phyloP scores from a whole-genome alignment of 2,888 invertebrate species.

The Disparrhopalites patrizii region DNA sequence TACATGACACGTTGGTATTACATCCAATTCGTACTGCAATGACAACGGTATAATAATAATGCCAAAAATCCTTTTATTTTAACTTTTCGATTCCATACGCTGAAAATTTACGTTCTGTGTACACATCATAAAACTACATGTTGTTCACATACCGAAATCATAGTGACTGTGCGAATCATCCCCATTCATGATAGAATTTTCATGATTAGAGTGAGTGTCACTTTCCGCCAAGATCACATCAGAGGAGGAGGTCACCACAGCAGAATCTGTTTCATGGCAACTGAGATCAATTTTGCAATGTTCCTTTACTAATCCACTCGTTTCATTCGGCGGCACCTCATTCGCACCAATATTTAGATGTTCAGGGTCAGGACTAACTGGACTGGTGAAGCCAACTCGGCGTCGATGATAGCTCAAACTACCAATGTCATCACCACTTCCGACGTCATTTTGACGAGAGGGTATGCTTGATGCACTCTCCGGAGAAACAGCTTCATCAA shows the following conservation, averaged over 20 bases:
- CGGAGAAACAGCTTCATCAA: conserved; percentile 38
- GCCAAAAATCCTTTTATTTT: neutral
- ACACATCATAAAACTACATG: neutral
- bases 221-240: conserved; percentile 46
- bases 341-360: conserved; percentile 28
- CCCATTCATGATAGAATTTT: conserved; percentile 27
- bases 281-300: conserved; percentile 48
- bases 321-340: conserved; percentile 28
- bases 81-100: neutral
- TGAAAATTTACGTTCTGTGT: neutral
- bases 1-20: conserved; percentile 21
- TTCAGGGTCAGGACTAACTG: conserved; percentile 35
- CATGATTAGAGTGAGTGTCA: conserved; percentile 37
- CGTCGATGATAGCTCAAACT: conserved; percentile 27
- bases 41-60: too few species aligned
- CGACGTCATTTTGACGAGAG: neutral
- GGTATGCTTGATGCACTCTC: conserved; percentile 13
- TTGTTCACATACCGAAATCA: conserved; percentile 36
- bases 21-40: conserved; percentile 11
- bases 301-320: conserved; percentile 33
- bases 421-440: conserved; percentile 21
- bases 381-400: conserved; percentile 29
- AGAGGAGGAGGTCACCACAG: conserved; percentile 48
- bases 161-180: conserved; percentile 44
- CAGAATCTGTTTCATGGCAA: conserved; percentile 49